Percentiles rank a stretch among this genome's conserved stretches.
These are phyloP conservation scores for Siphlonurus alternatus DNA, from an alignment of 2,888 invertebrate genomes.

Conservation along the genomic window DNA sequence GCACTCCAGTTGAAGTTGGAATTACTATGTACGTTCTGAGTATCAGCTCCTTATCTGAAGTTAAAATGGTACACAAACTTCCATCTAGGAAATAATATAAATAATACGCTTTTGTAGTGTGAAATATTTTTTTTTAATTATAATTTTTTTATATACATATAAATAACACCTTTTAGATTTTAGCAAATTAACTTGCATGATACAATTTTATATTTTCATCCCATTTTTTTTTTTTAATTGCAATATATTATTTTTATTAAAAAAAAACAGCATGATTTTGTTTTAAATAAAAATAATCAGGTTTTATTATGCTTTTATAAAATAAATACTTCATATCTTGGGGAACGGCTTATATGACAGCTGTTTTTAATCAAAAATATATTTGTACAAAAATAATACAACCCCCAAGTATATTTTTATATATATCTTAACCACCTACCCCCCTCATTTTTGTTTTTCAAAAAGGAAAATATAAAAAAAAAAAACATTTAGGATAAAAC, in stretches of 20 bases:
- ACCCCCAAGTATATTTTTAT: not conserved
- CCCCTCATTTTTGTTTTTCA: not conserved
- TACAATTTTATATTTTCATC: not conserved
- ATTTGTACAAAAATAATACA: too few species aligned
- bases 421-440: not conserved
- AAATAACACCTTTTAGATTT: not conserved
- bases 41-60: constrained; percentile 96
- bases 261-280: not conserved
- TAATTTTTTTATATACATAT: not conserved
- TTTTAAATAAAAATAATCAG: not conserved
- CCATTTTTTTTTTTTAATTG: not conserved
- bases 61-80: constrained; percentile 82
- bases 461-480: too few species aligned
- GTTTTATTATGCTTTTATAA: not conserved
- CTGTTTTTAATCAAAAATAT: too few species aligned
- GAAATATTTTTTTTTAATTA: not conserved
- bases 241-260: not conserved
- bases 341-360: too few species aligned
- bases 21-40: constrained; percentile 97
- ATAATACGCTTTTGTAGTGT: not conserved
- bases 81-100: not conserved
- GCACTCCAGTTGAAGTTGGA: constrained; percentile 93
- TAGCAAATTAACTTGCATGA: not conserved
- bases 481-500: constrained; percentile 3
- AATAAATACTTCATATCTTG: not conserved